Base-by-base conservation (phyloP, 2,888 invertebrate genomes). In the Pseudococcus jackbeardsleyi region DNA sequence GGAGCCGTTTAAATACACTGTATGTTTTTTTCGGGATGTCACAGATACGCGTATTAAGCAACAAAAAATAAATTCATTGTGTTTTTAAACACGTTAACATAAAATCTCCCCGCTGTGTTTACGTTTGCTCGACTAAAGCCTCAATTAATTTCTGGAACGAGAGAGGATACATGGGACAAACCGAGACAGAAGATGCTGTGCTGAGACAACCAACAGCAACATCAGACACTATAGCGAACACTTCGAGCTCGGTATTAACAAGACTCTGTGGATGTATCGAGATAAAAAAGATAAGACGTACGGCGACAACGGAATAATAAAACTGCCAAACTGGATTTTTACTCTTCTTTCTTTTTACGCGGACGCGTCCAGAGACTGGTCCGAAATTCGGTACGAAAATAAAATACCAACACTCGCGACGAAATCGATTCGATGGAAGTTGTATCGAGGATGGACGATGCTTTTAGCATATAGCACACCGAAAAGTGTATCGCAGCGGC, bases 281-380 rank as follows among this genome's bases (percentile, higher is more conserved):
- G 85, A 85, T 85, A 68, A 72, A 68, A 72, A 77, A 72, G 88
- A 88, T 88, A 88, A 88, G 88, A 88, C 88, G 19, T 48, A 88
- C 39, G 88, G 88, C 88, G 88, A 88, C 88, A 88, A 82, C 39
- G 54, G 82, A 79, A 88, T 88, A 88, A 88, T 88, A 88, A 88
- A 88, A 88, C 88, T 88, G 88, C 88, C 88, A 88, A 88, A 79
- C 79, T 82, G 79, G 79, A 82, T 82, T 82, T 82, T 22, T 72
- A 17, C 33, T 72, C 15, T 17, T 33, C 17, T 72, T 64, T 64
- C n/a, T 59, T 64, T 64, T 22, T 64, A 64, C 64, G 11, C 64
- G 64, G 64, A 22, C 22, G 22, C 8, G 64, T 11, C 15, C 26
- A 72, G 26, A 68, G 72, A 72, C 64, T 64, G 64, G 64, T 64